A percentile compares a stretch with the other conserved stretches of the same genome.
phyloP scores from a whole-genome alignment of 2,113 vertebrate genomes.

The Egretta garzetta region DNA sequence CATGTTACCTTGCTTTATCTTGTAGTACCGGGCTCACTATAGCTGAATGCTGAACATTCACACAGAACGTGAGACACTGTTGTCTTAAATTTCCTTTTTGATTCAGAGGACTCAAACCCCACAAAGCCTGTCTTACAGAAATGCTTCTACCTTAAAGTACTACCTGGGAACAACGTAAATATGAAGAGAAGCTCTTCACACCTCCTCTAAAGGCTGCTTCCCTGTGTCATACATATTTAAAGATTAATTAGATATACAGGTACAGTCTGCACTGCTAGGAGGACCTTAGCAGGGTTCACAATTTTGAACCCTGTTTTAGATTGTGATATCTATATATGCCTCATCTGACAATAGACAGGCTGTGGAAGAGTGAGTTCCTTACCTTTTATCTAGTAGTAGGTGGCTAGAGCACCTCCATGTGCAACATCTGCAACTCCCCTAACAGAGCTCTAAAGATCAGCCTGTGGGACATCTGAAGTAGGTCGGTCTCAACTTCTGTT shows the following conservation, averaged over 20 bases:
- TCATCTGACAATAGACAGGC: background rate
- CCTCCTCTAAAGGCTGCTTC: background rate
- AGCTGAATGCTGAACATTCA: background rate
- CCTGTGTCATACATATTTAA: background rate
- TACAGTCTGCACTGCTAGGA: background rate
- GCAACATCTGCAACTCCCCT: background rate
- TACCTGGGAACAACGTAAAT: background rate
- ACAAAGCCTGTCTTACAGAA: background rate
- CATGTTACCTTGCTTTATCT: background rate
- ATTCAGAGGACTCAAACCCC: background rate
- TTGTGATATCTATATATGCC: background rate
- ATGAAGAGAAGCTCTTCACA: background rate
- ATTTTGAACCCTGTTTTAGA: background rate
- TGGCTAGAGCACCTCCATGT: background rate
- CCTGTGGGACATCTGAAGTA: background rate
- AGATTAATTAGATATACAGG: background rate
- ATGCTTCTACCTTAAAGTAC: background rate
- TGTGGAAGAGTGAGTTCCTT: background rate
- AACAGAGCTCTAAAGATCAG: background rate
- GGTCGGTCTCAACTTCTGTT: background rate
- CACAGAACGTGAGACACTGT: background rate
- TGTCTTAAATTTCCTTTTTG: background rate
- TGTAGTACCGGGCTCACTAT: background rate
- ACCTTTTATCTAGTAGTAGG: background rate
- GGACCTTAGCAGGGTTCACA: background rate